Evolutionary conservation across 2,888 invertebrate species (phyloP), one percentile per base, ranked within the genome.

Genomic region (Monoplex corrugatus): DNA sequence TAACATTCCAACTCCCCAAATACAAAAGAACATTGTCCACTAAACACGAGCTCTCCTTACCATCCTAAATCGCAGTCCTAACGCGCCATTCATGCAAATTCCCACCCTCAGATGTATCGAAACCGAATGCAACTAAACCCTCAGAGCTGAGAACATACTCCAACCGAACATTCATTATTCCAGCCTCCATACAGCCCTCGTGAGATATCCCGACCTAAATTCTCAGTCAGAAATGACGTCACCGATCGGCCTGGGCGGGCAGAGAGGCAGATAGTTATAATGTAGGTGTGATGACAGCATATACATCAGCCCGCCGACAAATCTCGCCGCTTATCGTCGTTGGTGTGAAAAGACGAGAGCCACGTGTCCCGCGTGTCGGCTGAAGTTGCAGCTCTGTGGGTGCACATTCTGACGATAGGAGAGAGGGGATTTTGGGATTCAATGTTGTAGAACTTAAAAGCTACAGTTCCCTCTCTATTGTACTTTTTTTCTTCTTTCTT

Each of bases 271-370:
- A 88, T 88, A 88, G 68, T 88, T 40, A 88, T 88, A 88, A 88
- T 88, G 88, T 43, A 32, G 43, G 38, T 40, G 40, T 68, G 88
- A 83, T 57, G 88, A 88, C 68, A 68, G 43, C 35, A 40, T 50
- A 16, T 35, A 57, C 84, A 50, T 57, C 84, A 44, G 32, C 10
- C 16, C 16, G 28, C 6, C 35, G 32, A 10, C 57, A 35, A 63
- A 44, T 83, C 83, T 40, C 38, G 83, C 68, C 68, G 13, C 88
- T 88, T 88, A 88, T 88, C 88, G 63, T 32, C 13, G 23, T 0
- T 16, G 68, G 88, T 44, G 88, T 44, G 83, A 88, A 88, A 63
- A 44, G 88, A 88, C 83, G 68, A 88, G 83, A 63, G 23, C 82
- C 88, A 88, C 83, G 68, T 44, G 68, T 38, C 5, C 50, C 50